A percentile compares a stretch with the other conserved stretches of the same genome.
phyloP scores from a whole-genome alignment of 2,797 vertebrate genomes.

The Neosilurus hyrtlii region DNA sequence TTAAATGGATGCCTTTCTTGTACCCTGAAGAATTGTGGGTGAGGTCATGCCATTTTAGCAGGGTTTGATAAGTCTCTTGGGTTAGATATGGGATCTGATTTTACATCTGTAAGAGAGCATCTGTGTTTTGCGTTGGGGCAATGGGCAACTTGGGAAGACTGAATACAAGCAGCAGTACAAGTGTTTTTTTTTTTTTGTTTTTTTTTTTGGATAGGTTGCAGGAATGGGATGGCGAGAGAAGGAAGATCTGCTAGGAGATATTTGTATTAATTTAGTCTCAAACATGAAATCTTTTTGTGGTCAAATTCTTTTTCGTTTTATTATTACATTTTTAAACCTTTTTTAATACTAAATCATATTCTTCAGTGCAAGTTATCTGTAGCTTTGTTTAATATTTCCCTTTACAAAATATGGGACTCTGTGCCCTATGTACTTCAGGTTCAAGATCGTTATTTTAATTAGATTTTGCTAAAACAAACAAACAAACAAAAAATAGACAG shows the following conservation, averaged over 20 bases:
- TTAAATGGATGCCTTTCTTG: not conserved
- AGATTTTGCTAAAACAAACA: not conserved
- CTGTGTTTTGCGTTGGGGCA: not conserved
- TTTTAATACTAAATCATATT: too few species aligned
- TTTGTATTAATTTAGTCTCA: not conserved
- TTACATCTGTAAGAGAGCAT: not conserved
- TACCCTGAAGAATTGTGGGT: not conserved
- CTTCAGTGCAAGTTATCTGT: not conserved
- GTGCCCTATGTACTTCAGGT: not conserved
- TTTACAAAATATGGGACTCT: not conserved
- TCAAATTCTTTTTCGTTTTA: too few species aligned
- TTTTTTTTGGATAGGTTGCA: not conserved
- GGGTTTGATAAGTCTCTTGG: not conserved
- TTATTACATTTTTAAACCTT: too few species aligned
- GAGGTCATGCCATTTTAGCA: not conserved
- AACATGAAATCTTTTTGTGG: not conserved
- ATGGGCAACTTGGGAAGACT: not conserved
- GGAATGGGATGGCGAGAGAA: too few species aligned
- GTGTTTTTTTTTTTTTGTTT: not conserved
- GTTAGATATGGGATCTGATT: not conserved
- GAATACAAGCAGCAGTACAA: not conserved
- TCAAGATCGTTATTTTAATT: not conserved
- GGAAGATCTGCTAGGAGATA: conserved; percentile 5
- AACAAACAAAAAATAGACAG: too few species aligned
- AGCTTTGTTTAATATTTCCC: not conserved